Percentiles rank a stretch among this genome's conserved stretches.
Evolutionary conservation across 2,113 vertebrate genomes (phyloP).

Genomic region (Acrocephalus arundinaceus): DNA sequence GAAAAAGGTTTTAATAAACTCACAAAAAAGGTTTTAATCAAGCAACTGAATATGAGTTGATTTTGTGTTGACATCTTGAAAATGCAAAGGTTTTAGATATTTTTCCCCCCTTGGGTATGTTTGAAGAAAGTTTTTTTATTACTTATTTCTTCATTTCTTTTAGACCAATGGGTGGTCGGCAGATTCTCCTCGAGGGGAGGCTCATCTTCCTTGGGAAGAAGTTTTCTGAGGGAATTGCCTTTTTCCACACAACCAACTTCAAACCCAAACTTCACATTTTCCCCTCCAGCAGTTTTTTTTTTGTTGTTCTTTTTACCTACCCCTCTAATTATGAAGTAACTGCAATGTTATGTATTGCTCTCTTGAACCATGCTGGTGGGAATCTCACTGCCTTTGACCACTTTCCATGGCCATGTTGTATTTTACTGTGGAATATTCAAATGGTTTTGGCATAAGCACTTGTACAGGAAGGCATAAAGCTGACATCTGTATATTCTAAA

Average conservation of each 20-base stretch:
- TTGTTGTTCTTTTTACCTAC: background rate
- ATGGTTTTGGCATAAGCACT: background rate
- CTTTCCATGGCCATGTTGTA: background rate
- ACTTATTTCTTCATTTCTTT: background rate
- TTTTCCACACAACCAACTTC: background rate
- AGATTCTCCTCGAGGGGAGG: background rate
- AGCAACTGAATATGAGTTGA: background rate
- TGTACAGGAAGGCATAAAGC: background rate
- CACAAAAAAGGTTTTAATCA: background rate
- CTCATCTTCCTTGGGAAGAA: background rate
- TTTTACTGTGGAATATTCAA: background rate
- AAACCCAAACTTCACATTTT: background rate
- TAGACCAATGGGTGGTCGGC: accelerated
- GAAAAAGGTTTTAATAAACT: background rate
- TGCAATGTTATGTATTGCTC: background rate
- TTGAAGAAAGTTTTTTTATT: background rate
- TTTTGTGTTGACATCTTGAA: accelerated
- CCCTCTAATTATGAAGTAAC: background rate
- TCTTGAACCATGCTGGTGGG: background rate
- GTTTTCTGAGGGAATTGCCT: background rate
- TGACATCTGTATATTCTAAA: background rate
- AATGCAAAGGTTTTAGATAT: background rate
- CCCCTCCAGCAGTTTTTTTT: background rate
- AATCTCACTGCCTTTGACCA: background rate
- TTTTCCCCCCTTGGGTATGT: accelerated